Evolutionary conservation across 1,140 invertebrate genomes (phyloP), one percentile per base, ranked within the genome.

Genomic region (Drosophila kohkoa): DNA sequence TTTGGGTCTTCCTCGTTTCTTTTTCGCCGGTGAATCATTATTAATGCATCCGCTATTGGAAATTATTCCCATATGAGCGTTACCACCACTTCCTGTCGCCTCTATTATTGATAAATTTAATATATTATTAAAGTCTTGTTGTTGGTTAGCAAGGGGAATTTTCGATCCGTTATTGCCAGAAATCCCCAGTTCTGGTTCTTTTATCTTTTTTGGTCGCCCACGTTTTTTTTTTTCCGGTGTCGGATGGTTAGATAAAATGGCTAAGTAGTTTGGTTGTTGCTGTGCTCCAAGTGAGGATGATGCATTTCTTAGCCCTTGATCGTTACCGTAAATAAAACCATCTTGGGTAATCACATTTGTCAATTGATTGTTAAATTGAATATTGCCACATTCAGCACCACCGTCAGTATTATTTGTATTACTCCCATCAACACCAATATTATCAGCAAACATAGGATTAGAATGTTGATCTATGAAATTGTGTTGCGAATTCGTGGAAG

Each of bases 151-250:
- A 2, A 79, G 68, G 8, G 57, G 13, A 5, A 78, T 72, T 69
- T 76, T 83, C 1, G 35, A 8, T 38, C 43, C n/a, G 10, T 55
- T 77, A 4, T 59, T 72, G 1, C 38, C 11, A 11, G 75, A 51
- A 67, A 90, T 81, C 5, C 75, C 75, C 15, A 81, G 45, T 35
- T 94, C 94, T 91, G 95, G 95, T 2, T 94, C 95, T 85, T 96
- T 96, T 2, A 97, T 95, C 92, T 98, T 98, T 93, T 98, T 98
- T 38, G 97, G 97, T 20, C 97, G 93, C 1, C 97, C 97, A 13
- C 97, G 94, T 91, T 98, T 97, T 93, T 98, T 98, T 93, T 97
- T 97, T n/a, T 95, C 95, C 0, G 96, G 95, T 30, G 96, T 71
- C 7, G 78, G 51, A 5, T 71, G 79, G 5, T 75, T 65, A 4